These are phyloP conservation scores for Lethrus apterus DNA, from an alignment of 1,140 invertebrate species.

Conservation along the genomic window DNA sequence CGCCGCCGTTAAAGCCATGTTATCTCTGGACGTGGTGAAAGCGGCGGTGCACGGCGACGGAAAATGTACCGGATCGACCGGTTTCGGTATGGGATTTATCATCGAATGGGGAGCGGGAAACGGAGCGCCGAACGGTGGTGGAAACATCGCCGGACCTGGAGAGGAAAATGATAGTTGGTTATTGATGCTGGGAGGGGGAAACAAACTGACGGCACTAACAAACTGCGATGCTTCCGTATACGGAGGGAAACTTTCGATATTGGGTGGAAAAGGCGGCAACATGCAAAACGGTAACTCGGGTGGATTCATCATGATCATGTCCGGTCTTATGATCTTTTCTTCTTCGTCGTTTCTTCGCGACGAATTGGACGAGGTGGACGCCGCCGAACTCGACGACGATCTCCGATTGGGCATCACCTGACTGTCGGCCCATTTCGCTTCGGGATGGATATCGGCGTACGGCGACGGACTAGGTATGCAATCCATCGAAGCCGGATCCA, in stretches of 20 bases:
- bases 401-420: constrained; percentile 58
- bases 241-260: constrained; percentile 43
- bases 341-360: constrained; percentile 43
- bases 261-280: constrained; percentile 40
- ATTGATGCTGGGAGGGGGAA: constrained; percentile 47
- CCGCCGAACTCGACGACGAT: constrained; percentile 60
- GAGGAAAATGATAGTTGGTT: constrained; percentile 56
- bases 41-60: constrained; percentile 59
- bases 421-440: constrained; percentile 65
- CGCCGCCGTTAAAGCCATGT: constrained; percentile 66
- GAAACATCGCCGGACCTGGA: constrained; percentile 50
- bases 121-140: constrained; percentile 51
- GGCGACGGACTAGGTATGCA: constrained; percentile 58
- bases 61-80: constrained; percentile 44
- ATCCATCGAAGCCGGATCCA: constrained; percentile 47
- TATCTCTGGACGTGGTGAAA: constrained; percentile 69
- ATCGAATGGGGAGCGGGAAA: constrained; percentile 48
- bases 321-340: constrained; percentile 30
- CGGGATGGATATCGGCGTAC: constrained; percentile 53
- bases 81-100: constrained; percentile 49
- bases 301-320: constrained; percentile 38
- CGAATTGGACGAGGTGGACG: constrained; percentile 52
- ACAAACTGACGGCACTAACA: constrained; percentile 41
- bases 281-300: constrained; percentile 41
- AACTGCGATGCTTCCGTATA: constrained; percentile 48